Base-by-base conservation (phyloP, 1,140 invertebrate species). In the Drosophila saltans region DNA sequence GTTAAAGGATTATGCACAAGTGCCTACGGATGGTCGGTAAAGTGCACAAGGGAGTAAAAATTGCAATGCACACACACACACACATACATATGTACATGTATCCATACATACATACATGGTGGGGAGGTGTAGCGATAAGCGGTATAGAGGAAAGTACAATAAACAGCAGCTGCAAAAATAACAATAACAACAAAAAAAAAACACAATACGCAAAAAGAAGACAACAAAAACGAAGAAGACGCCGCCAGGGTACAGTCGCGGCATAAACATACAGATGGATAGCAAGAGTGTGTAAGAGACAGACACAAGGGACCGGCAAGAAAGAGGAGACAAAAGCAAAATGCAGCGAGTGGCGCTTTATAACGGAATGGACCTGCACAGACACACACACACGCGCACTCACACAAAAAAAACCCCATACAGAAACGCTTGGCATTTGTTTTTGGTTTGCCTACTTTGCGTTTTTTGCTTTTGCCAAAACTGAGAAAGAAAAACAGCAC, bases 211-310 rank as follows among this genome's bases (percentile, higher is more conserved):
- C 69, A 75, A 66, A 72, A 62, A 70, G 56, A 74, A 45, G 59
- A 28, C 66, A 39, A 68, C 39, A 71, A 74, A 75, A 66, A 69
- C 43, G 48, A 82, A 72, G 82, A 85, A 67, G 57, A 73, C 68
- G 28, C 41, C 73, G 57, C 52, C 21, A 28, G 62, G 68, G 82
- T 88, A 88, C 82, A 85, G 82, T 88, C 78, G 69, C 82, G 58
- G 67, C 78, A 69, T 64, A 69, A 52, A 81, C 59, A 71, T 24
- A 72, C 62, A 66, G 45, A 26, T 28, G 43, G 16, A 64, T 36
- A 30, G 16, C 33, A n/a, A 26, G 10, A 39, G 28, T 36, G 33
- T 8, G 33, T 24, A n/a, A 62, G 28, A 45, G 24, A 24, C 6
- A 48, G 43, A 48, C 43, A 48, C 43, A 39, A 16, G 43, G 8